A percentile compares a stretch with the other conserved stretches of the same genome.
phyloP scores from a whole-genome alignment of 2,113 vertebrate genomes.

The Antechinus stuartii region DNA sequence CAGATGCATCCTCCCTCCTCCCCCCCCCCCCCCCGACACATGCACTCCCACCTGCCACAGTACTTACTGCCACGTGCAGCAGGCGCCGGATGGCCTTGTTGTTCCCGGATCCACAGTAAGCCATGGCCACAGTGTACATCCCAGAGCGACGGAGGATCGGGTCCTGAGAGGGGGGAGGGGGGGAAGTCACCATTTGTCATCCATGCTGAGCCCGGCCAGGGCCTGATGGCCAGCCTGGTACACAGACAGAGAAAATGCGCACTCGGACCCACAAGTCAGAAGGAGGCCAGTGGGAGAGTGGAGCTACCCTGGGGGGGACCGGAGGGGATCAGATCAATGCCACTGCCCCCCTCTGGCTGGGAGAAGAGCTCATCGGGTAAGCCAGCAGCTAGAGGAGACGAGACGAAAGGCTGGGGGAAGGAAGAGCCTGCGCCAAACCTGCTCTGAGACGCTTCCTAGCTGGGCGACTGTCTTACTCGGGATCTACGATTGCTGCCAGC shows the following conservation, averaged over 20 bases:
- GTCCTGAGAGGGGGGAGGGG: conserved; percentile 87
- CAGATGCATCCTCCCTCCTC: no score
- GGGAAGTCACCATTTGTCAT: conserved; percentile 57
- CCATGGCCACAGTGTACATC: conserved; percentile 99
- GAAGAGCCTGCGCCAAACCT: neutral
- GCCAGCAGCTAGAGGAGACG: neutral
- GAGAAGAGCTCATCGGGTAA: no score
- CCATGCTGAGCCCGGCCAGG: neutral
- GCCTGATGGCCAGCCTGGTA: neutral
- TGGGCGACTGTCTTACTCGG: no score
- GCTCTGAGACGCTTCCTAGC: neutral
- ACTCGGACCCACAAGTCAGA: neutral
- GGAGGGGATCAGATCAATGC: neutral
- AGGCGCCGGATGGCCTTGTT: conserved; percentile 98
- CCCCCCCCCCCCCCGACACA: no score
- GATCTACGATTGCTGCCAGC: no score
- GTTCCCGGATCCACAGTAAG: conserved; percentile 99
- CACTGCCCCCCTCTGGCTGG: no score
- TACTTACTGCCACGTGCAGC: conserved; percentile 97
- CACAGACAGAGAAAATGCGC: neutral
- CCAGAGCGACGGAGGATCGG: conserved; percentile 97
- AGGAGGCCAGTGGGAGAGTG: neutral
- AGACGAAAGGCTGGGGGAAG: neutral
- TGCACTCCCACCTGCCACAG: no score
- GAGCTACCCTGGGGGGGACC: neutral